Evolutionary conservation across 2,888 invertebrate species (phyloP), one percentile per base, ranked within the genome.

Genomic region (Lasioglossum calceatum): DNA sequence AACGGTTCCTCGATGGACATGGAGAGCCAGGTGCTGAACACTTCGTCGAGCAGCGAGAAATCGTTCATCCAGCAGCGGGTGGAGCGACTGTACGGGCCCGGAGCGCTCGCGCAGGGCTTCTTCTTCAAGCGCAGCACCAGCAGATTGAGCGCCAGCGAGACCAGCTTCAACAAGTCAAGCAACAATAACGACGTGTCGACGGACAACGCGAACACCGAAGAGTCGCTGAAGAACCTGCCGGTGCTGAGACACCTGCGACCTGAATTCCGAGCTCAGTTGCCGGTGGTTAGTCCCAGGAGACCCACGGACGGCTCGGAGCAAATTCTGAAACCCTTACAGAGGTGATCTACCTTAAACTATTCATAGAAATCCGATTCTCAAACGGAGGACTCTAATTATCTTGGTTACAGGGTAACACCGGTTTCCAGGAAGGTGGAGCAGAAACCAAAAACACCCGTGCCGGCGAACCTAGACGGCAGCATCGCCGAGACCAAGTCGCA

Each of bases 21-120:
- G 7, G 93, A 93, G 12, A 91, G 87, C 82, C 91, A 90, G 58
- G 79, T 86, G 16, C 54, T 91, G 77, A 94, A 92, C 87, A 90
- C 84, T n/a, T 93, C 94, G 42, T 88, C 92, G 61, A 93, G 87
- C 81, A 94, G 93, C 87, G 95, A 95, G 81, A 96, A 96, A 89
- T 96, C 98, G 75, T 98, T 98, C 93, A 98, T 98, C 71, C 98
- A 98, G 93, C 98, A 98, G 93, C 96, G 98, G 72, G 98, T 98
- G 1, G 98, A 98, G 93, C 96, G 98, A 78, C 95, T 98, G 3
- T 98, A 98, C 94, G 98, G 98, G 0, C 98, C 98, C 7, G 98
- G 98, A 7, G 98, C 98, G 2, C 94, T 98, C 54, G 98, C 98
- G 1, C 98, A 98, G 94, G 98, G 98, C 0, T 98, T 98, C 94